Base-by-base conservation (phyloP, 2,113 vertebrate genomes). In the Tetraodon nigroviridis region DNA sequence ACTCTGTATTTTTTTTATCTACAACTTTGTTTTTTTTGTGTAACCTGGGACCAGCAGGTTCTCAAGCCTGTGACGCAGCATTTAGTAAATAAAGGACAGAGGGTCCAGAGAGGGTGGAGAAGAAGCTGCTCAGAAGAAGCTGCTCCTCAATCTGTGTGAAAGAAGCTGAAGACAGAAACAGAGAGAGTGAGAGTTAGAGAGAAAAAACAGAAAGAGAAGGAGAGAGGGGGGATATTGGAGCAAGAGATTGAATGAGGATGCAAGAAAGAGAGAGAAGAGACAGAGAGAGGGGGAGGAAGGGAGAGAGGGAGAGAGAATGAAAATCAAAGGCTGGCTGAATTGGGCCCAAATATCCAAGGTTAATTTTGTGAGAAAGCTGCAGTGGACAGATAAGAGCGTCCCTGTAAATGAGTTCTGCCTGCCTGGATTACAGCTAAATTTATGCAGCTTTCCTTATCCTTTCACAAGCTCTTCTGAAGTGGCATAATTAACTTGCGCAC, bases 311-410 rank as follows among this genome's bases (percentile, higher is more conserved):
- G 71, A 52, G 86, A 70, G 70, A 80, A 90, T 85, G 91, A 91
- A 92, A 95, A 94, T 95, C 93, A 95, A 96, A 97, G 92, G 91
- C 90, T 93, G 92, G 93, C 91, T 94, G 94, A 97, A 96, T 95
- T 95, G 94, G 93, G 93, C 94, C 95, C 95, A 98, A 97, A 95
- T 95, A 98, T 96, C 93, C 95, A 96, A 97, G 95, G 96, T 99
- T 99, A 99, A 99, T 99, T 99, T 98, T 96, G 93, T 95, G 94
- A 97, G 96, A 95, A 98, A 94, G 95, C 96, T 99, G 96, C 94
- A 97, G 92, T 64, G 82, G 92, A 91, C 93, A 96, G 96, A 99
- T 99, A 99, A 99, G 95, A 91, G 91, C 91, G 89, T 95, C 93
- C 94, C 93, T 94, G 95, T 93, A 99, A 99, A 99, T 98, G 95